phyloP scores from a whole-genome alignment of 1,140 invertebrate species.

The Drosophila auraria region DNA sequence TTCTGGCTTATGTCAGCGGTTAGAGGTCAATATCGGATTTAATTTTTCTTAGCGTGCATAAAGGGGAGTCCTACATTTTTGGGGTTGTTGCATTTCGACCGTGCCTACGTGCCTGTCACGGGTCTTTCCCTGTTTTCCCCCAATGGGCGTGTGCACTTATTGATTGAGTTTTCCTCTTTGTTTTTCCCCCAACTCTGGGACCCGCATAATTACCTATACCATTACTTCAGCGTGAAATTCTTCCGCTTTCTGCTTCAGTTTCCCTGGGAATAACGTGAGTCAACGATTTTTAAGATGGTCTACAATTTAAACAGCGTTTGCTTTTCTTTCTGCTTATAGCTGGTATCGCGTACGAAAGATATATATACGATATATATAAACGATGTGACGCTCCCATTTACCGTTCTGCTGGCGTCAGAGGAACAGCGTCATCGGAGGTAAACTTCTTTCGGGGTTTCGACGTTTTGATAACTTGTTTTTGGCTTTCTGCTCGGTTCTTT shows the following conservation, averaged over 20 bases:
- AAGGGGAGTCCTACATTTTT: neutral
- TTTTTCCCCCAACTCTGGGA: neutral
- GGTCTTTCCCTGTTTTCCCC: conserved; percentile 21
- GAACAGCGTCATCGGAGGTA: conserved; percentile 37
- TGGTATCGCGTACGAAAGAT: conserved; percentile 5
- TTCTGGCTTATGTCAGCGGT: neutral
- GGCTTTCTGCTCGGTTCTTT: neutral
- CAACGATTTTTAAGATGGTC: conserved; percentile 54
- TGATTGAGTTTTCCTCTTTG: conserved; percentile 52
- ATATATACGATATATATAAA: conserved; percentile 1
- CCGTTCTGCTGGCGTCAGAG: conserved; percentile 47
- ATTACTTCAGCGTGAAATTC: conserved; percentile 35
- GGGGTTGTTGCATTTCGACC: conserved; percentile 29
- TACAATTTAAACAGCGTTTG: conserved; percentile 34
- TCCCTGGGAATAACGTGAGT: conserved; percentile 70
- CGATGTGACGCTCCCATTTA: conserved; percentile 39
- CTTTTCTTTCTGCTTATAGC: conserved; percentile 41
- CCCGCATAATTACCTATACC: conserved; percentile 62
- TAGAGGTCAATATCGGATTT: neutral
- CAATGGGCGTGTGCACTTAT: conserved; percentile 47
- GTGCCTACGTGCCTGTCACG: conserved; percentile 46
- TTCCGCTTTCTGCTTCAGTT: conserved; percentile 43
- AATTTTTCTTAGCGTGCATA: conserved; percentile 4
- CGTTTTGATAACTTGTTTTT: conserved; percentile 73
- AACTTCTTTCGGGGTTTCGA: conserved; percentile 25